Conservation (phyloP, 2,113 vertebrate species). For the Psammodynastes pulverulentus region DNA sequence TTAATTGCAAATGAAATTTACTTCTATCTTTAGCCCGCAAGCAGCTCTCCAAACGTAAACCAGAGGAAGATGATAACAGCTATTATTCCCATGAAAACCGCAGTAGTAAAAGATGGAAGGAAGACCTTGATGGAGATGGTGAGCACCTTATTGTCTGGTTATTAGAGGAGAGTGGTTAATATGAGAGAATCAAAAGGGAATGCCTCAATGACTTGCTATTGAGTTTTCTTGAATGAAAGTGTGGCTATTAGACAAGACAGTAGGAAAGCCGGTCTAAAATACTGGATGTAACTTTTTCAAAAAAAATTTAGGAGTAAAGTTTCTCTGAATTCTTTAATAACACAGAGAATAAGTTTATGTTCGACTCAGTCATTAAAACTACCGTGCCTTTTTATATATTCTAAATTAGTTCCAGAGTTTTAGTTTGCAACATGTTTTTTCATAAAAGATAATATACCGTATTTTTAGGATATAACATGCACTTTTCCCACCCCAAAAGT, state of each 20-base stretch:
- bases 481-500: too few relatives aligned
- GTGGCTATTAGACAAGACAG: background rate
- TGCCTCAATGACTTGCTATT: background rate
- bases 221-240: background rate
- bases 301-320: background rate
- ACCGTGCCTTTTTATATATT: background rate
- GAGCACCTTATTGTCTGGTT: background rate
- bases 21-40: slow-evolving; percentile 75
- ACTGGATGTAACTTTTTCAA: background rate
- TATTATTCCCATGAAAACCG: slow-evolving; percentile 43
- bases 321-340: background rate
- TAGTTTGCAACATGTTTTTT: background rate
- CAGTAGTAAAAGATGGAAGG: slow-evolving; percentile 45
- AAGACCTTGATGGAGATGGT: slow-evolving; percentile 4
- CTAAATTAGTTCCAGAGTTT: background rate
- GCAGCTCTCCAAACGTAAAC: slow-evolving; percentile 81
- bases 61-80: slow-evolving; percentile 54
- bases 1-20: background rate
- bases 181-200: background rate
- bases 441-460: background rate
- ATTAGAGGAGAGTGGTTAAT: background rate
- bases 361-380: background rate
- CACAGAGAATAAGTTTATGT: background rate
- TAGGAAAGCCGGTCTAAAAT: background rate
- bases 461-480: too few relatives aligned